phyloP scores from a whole-genome alignment of 2,888 invertebrate species.

The Plebejus anna region DNA sequence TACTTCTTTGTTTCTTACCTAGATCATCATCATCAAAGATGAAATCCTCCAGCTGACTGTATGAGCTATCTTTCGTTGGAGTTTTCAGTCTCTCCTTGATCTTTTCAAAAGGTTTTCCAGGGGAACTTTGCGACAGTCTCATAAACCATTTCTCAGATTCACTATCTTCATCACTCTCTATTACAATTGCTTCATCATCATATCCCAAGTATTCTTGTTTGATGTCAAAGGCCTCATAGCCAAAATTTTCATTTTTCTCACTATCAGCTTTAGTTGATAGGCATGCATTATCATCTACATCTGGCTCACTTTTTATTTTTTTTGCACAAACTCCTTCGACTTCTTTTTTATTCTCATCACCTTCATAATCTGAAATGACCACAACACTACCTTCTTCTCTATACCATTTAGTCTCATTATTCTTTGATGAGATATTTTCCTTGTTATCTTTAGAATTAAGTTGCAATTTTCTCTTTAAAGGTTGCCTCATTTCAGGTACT shows the following conservation, averaged over 20 bases:
- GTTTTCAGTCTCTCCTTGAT: constrained; percentile 41
- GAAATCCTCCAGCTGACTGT: constrained; percentile 62
- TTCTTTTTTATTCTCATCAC: constrained; percentile 41
- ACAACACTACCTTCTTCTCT: constrained; percentile 44
- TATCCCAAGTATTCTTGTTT: constrained; percentile 64
- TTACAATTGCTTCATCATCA: constrained; percentile 60
- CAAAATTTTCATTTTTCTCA: constrained; percentile 55
- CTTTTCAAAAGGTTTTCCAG: constrained; percentile 59
- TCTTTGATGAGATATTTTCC: constrained; percentile 23
- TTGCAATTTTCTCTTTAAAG: constrained; percentile 54
- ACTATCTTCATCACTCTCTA: constrained; percentile 74
- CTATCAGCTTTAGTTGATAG: constrained; percentile 52
- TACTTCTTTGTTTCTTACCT: constrained; percentile 43
- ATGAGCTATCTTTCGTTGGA: constrained; percentile 56
- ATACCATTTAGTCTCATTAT: background rate
- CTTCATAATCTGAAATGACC: constrained; percentile 51
- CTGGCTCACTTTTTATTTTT: constrained; percentile 50
- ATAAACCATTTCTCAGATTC: constrained; percentile 74
- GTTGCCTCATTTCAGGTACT: constrained; percentile 41
- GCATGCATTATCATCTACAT: constrained; percentile 43
- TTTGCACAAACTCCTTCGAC: constrained; percentile 39
- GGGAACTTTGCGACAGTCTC: constrained; percentile 75
- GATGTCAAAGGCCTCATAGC: constrained; percentile 62
- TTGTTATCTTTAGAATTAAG: constrained; percentile 33
- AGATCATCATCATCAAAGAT: constrained; percentile 43